These are phyloP conservation scores for Neosalanx taihuensis DNA, from an alignment of 2,797 vertebrate species.

Conservation along the genomic window DNA sequence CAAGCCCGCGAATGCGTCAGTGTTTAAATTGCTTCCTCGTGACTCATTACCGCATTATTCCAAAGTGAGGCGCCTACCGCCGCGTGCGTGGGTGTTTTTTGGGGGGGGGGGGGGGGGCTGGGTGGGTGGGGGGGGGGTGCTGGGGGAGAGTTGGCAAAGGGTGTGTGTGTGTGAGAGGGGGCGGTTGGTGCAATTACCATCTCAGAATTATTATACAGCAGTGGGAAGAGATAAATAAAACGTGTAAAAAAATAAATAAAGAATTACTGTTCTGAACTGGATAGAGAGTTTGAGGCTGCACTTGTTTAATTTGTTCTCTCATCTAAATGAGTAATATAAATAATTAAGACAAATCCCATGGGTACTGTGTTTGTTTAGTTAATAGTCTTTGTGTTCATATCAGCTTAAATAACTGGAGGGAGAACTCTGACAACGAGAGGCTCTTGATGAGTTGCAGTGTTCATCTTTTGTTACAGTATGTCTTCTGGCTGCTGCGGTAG, in stretches of 20 bases:
- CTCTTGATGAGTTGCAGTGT: too few species aligned
- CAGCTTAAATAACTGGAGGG: not conserved
- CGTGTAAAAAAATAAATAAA: not conserved
- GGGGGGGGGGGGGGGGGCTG: too few species aligned
- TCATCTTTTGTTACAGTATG: too few species aligned
- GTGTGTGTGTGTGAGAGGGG: slow-evolving; percentile 24
- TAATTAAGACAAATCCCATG: slow-evolving; percentile 22
- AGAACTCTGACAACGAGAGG: too few species aligned
- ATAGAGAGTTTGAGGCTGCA: slow-evolving; percentile 9
- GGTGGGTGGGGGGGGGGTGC: slow-evolving; percentile 10
- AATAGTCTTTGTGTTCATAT: not conserved
- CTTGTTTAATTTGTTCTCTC: slow-evolving; percentile 17
- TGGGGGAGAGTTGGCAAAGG: too few species aligned
- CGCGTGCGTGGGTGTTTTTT: not conserved
- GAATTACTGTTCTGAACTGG: slow-evolving; percentile 5
- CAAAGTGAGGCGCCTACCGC: slow-evolving; percentile 9
- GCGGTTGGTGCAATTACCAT: slow-evolving; percentile 18
- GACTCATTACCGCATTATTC: slow-evolving; percentile 33
- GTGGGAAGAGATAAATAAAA: slow-evolving; percentile 11
- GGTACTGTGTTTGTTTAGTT: slow-evolving; percentile 3
- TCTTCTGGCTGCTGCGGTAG: too few species aligned
- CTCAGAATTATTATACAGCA: slow-evolving; percentile 23
- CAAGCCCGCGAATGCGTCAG: slow-evolving; percentile 27
- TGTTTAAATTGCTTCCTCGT: slow-evolving; percentile 26
- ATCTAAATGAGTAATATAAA: slow-evolving; percentile 34